phyloP scores from a whole-genome alignment of 92 coral and sea anemone species.

The Meandrina meandrites region DNA sequence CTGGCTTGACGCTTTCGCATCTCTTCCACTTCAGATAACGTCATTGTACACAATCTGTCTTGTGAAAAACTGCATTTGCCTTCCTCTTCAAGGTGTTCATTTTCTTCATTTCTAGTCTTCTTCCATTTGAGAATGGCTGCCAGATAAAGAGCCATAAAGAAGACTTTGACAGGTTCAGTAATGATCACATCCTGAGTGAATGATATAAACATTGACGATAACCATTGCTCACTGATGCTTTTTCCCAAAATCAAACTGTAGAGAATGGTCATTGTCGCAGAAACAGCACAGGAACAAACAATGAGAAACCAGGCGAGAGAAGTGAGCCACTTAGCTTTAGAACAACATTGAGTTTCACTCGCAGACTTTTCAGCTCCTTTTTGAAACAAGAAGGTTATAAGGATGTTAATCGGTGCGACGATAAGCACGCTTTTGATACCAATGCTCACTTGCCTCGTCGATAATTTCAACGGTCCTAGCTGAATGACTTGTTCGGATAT shows the following conservation, averaged over 20 bases:
- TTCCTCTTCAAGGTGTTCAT: neutral
- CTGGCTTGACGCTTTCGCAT: conserved; percentile 34
- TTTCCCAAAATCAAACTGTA: conserved; percentile 85
- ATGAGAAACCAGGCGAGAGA: conserved; percentile 74
- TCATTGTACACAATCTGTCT: conserved; percentile 8
- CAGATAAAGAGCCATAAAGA: conserved; percentile 65
- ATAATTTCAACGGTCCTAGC: conserved; percentile 58
- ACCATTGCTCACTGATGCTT: conserved; percentile 77
- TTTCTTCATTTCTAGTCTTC: neutral
- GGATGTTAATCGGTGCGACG: conserved; percentile 51
- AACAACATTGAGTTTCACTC: neutral
- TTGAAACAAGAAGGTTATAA: conserved; percentile 49
- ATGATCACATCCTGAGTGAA: conserved; percentile 73
- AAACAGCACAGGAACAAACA: conserved; percentile 57
- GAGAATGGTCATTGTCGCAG: conserved; percentile 70
- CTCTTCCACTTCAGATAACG: conserved; percentile 19
- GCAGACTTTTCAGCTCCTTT: conserved; percentile 14
- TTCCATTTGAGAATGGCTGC: conserved; percentile 52
- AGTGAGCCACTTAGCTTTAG: conserved; percentile 19
- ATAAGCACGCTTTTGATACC: conserved; percentile 60
- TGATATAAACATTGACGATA: conserved; percentile 79
- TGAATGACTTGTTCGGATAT: conserved; percentile 47
- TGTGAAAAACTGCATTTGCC: neutral
- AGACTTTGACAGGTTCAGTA: conserved; percentile 81
- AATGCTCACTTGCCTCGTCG: conserved; percentile 55